Percentiles rank a stretch among this genome's conserved stretches.
These are phyloP conservation scores for Arctocebus calabarensis DNA, from an alignment of 2,797 vertebrate species.

Conservation along the genomic window DNA sequence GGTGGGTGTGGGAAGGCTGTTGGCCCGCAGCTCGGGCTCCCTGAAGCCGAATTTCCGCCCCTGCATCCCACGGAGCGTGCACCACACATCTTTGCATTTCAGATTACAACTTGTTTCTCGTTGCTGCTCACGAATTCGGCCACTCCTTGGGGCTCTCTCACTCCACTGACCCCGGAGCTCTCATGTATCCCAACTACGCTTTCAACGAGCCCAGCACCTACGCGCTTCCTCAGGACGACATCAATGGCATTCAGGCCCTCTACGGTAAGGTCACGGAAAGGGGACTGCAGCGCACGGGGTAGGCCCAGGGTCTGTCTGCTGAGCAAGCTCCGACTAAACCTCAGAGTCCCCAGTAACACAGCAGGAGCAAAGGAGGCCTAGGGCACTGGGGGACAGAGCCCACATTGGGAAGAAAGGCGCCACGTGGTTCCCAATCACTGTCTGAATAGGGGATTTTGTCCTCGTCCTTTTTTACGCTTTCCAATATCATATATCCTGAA, in stretches of 20 bases:
- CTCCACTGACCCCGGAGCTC: conserved; percentile 92
- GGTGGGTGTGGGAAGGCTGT: rapidly evolving
- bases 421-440: background rate
- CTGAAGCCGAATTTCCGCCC: background rate
- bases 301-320: background rate
- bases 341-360: background rate
- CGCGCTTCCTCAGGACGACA: conserved; percentile 93
- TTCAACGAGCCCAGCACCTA: conserved; percentile 88
- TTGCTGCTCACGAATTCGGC: conserved; percentile 95
- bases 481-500: background rate
- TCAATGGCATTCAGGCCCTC: conserved; percentile 91
- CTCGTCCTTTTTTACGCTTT: background rate
- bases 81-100: conserved; percentile 39
- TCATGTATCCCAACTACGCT: conserved; percentile 95
- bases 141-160: conserved; percentile 96
- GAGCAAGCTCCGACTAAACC: background rate
- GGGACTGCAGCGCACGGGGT: rapidly evolving
- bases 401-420: background rate
- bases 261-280: conserved; percentile 86
- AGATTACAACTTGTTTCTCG: conserved; percentile 96
- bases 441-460: too few relatives aligned
- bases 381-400: background rate
- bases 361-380: background rate
- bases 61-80: background rate
- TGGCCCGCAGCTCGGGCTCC: background rate